Evolutionary conservation across 2,888 invertebrate species (phyloP).

Genomic region (Troglohyphantes excavatus): DNA sequence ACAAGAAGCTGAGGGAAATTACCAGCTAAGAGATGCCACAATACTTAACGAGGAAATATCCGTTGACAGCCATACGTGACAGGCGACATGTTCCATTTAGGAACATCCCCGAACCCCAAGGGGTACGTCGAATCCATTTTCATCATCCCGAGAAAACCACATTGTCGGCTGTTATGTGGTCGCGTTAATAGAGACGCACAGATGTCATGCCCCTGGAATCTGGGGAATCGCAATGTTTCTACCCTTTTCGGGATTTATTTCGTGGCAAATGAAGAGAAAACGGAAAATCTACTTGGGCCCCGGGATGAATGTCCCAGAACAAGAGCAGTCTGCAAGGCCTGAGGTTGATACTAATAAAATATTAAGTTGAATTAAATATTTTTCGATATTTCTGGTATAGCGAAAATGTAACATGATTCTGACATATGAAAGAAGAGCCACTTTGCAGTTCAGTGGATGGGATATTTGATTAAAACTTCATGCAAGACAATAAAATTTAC

Average conservation of each 20-base stretch:
- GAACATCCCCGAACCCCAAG: background rate
- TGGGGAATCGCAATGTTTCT: conserved; percentile 14
- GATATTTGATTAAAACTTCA: no score
- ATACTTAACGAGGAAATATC: conserved; percentile 9
- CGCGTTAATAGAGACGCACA: conserved; percentile 55
- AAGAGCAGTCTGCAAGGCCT: no score
- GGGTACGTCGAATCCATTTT: conserved; percentile 35
- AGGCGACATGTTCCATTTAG: conserved; percentile 37
- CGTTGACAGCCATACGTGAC: conserved; percentile 54
- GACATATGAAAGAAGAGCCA: no score
- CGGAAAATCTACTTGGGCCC: no score
- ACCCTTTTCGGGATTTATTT: conserved; percentile 19
- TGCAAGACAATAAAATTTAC: no score
- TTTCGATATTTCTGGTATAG: no score
- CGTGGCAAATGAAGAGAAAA: no score
- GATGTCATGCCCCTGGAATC: background rate
- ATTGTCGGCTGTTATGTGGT: conserved; percentile 68
- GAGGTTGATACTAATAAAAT: no score
- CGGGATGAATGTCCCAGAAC: no score
- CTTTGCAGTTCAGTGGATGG: no score
- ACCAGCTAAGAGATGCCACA: background rate
- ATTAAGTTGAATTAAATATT: no score
- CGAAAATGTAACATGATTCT: no score
- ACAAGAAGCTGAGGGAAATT: background rate
- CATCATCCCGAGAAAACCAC: conserved; percentile 65